Base-by-base conservation (phyloP, 2,113 vertebrate species). In the Prunella fulvescens region DNA sequence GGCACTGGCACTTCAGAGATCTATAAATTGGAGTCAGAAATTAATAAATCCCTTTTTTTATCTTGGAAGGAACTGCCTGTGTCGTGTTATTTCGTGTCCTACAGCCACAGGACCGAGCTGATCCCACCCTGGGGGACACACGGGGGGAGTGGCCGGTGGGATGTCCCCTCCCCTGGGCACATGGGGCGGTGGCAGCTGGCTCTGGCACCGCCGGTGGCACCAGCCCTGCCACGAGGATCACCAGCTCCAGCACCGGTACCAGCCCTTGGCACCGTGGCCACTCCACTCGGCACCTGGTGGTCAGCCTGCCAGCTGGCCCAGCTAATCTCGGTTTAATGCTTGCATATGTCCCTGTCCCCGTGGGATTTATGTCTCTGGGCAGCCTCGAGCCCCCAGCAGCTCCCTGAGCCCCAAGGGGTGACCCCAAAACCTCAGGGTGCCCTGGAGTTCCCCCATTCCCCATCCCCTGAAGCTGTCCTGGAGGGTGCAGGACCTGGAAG, bases 271-370 rank as follows among this genome's bases (percentile, higher is more conserved):
- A 5, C 58, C 1, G 19, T 10, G 17, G 31, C 71, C 87, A 45
- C 71, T 76, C 70, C 61, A 4, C 18, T 26, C 2, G 1, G 50
- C 66, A 45, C 57, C 62, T 37, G 37, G 45, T 77, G 72, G 37
- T 6, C 3, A 76, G 14, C 70, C 33, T 1, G 6, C 35, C 95
- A 92, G 91, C 76, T 90, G 95, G 84, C 39, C 79, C 81, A 44
- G 40, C 56, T 96, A 90, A 97, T 96, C 90, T 62, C 74, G 1
- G 3, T 11, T 90, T 87, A 87, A n/a, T 31, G 62, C 67, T 48
- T 33, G 71, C 81, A 28, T 47, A 51, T 92, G 81, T 19, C 57
- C 11, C 3, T 11, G 58, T 53, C 28, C 24, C 66, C 3, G 0
- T 0, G 10, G 56, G 65, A 23, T 86, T 88, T 64, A 81, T 6